Evolutionary conservation across 2,113 vertebrate genomes (phyloP), one percentile per base, ranked within the genome.

Genomic region (Heterotilapia buettikoferi): DNA sequence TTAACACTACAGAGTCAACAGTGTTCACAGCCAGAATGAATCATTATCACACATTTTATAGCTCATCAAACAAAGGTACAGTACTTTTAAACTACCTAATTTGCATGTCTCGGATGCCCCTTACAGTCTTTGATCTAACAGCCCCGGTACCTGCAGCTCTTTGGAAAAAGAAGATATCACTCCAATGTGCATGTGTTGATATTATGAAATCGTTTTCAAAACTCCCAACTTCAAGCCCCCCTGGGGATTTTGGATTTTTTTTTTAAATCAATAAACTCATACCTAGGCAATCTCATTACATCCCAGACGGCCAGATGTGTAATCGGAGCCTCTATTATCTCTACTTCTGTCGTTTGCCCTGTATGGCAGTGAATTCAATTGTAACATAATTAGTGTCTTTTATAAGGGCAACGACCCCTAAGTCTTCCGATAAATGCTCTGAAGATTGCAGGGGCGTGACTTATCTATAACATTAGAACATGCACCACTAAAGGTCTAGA

Each of bases 261-360:
- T 6, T 26, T 61, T 4, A n/a, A 93, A 93, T 93, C 88, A 93
- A 92, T 94, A 91, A 88, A 95, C 90, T 95, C 88, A 92, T 92
- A 93, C 86, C 85, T 73, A 10, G 43, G 63, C 86, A 94, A 96
- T 93, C 92, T 89, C 87, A 94, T 95, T 93, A 93, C 7, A 50
- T 26, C 63, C 50, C 26, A 33, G 88, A 90, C 68, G 78, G 82
- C 90, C 92, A 94, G 93, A 89, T 89, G 91, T 80, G 89, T 94
- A 93, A 94, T 94, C 88, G 16, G 92, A 90, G 92, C 84, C 81
- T 80, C 59, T 53, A 66, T 94, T 94, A 92, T 93, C 91, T 94
- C 87, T 63, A 78, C 90, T 83, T 38, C 88, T 86, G 89, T 93
- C 92, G 92, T 92, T 91, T 86, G 90, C 92, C 91, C 90, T 81